phyloP scores from a whole-genome alignment of 2,888 invertebrate species.

The Agrochola circellaris region DNA sequence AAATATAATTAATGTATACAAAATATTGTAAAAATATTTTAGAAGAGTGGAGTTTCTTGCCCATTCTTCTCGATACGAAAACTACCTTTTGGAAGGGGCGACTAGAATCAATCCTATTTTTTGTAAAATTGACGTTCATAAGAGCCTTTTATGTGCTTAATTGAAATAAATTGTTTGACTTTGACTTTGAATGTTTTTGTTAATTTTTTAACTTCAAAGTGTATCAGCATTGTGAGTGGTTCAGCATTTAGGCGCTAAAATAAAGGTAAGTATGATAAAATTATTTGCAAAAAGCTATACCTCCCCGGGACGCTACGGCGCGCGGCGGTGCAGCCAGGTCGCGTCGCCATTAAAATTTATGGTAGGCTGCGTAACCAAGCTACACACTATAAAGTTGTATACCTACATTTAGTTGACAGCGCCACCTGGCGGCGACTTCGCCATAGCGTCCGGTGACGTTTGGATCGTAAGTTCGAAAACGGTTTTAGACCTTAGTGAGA shows the following conservation, averaged over 20 bases:
- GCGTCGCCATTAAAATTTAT: background rate
- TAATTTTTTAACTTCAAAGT: background rate
- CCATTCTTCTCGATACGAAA: too few species aligned
- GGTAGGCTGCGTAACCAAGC: background rate
- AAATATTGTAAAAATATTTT: too few species aligned
- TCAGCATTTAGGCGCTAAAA: background rate
- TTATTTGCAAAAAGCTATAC: background rate
- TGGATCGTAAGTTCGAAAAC: background rate
- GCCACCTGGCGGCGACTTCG: background rate
- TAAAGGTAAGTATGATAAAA: background rate
- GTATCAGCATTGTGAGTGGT: too few species aligned
- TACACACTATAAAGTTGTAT: too few species aligned
- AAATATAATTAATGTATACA: too few species aligned
- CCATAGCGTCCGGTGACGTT: background rate
- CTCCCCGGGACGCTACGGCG: background rate
- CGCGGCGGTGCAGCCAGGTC: background rate
- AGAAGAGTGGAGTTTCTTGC: too few species aligned
- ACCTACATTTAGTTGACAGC: background rate
- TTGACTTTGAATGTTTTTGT: too few species aligned
- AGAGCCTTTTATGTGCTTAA: too few species aligned
- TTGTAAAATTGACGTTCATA: too few species aligned
- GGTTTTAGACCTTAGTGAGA: background rate
- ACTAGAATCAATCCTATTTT: too few species aligned
- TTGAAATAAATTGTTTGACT: too few species aligned
- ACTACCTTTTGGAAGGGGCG: too few species aligned